These are phyloP conservation scores for Caenorhabditis sp. DNA, from an alignment of 2,888 invertebrate genomes.

Conservation along the genomic window DNA sequence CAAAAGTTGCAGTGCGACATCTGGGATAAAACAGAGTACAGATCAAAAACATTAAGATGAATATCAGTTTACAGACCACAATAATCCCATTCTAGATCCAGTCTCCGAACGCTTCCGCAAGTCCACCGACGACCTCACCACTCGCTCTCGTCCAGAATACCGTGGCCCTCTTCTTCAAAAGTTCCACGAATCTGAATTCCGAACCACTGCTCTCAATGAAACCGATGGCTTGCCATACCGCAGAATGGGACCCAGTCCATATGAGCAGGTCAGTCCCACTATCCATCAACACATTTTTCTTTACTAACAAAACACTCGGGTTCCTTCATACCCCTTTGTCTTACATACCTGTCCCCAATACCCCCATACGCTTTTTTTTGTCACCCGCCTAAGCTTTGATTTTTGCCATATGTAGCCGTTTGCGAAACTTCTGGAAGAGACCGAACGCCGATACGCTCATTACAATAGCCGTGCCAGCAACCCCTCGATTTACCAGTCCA, in stretches of 20 bases:
- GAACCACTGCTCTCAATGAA: slow-evolving; percentile 66
- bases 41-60: not conserved
- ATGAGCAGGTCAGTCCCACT: slow-evolving; percentile 74
- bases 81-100: slow-evolving; percentile 49
- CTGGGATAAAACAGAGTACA: not conserved
- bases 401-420: slow-evolving; percentile 78
- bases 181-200: slow-evolving; percentile 81
- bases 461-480: slow-evolving; percentile 78
- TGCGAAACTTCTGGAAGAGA: slow-evolving; percentile 80
- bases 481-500: slow-evolving; percentile 74
- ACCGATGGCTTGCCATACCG: slow-evolving; percentile 71
- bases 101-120: slow-evolving; percentile 75
- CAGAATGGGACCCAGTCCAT: slow-evolving; percentile 73
- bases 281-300: not conserved
- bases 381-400: slow-evolving; percentile 34
- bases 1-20: too few relatives aligned
- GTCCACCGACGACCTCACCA: slow-evolving; percentile 78
- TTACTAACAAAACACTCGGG: slow-evolving; percentile 10
- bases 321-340: not conserved
- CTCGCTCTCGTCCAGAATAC: slow-evolving; percentile 74
- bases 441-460: slow-evolving; percentile 79
- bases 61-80: not conserved
- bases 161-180: slow-evolving; percentile 82
- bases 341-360: not conserved
- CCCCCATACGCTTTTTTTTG: slow-evolving; percentile 5